A percentile compares a stretch with the other conserved stretches of the same genome.
Conservation (phyloP, 1,140 invertebrate genomes). For the Paraescarpia echinospica region DNA sequence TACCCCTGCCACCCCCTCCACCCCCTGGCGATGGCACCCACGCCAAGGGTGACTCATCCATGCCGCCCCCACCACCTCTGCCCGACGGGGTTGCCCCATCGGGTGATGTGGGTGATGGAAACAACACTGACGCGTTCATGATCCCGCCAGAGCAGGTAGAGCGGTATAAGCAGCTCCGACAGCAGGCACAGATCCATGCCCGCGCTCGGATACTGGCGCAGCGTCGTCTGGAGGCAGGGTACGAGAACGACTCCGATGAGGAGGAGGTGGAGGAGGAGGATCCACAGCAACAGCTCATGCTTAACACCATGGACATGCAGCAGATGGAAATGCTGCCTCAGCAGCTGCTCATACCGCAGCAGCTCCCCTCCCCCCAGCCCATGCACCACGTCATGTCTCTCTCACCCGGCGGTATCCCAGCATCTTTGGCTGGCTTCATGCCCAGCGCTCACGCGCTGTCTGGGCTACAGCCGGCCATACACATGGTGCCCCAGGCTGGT, state of each 20-base stretch:
- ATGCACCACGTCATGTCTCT: slow-evolving; percentile 6
- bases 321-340: slow-evolving; percentile 13
- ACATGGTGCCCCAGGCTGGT: slow-evolving; percentile 25
- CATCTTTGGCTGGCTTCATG: not conserved
- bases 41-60: not conserved
- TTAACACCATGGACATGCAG: slow-evolving; percentile 10
- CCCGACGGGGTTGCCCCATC: not conserved
- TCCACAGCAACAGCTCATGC: not conserved
- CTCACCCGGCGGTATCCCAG: not conserved
- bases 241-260: slow-evolving; percentile 11
- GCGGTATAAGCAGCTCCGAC: slow-evolving; percentile 18
- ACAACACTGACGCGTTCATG: slow-evolving; percentile 8
- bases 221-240: slow-evolving; percentile 15
- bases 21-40: not conserved
- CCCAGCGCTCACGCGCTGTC: not conserved
- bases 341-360: slow-evolving; percentile 14
- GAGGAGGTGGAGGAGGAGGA: slow-evolving; percentile 21
- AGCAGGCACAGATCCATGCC: slow-evolving; percentile 29
- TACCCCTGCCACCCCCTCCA: slow-evolving; percentile 17
- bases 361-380: not conserved
- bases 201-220: not conserved
- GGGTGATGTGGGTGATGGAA: not conserved
- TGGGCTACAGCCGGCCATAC: slow-evolving; percentile 7
- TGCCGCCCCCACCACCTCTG: not conserved
- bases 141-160: slow-evolving; percentile 29